Base-by-base conservation (phyloP, 2,113 vertebrate species). In the Cavia porcellus region DNA sequence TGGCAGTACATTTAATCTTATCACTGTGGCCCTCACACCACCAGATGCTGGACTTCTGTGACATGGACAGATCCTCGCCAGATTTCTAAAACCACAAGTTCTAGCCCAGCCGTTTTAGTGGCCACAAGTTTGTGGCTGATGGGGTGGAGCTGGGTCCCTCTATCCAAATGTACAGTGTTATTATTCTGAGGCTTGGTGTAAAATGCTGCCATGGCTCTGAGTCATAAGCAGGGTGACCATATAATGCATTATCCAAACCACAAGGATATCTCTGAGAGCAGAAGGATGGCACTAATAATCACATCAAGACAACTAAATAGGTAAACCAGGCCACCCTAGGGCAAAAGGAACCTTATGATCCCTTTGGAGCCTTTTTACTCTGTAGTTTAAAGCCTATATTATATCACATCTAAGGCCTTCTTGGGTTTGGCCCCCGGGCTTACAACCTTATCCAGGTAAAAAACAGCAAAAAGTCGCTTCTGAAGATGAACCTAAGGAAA, bases 51-150 rank as follows among this genome's bases (percentile, higher is more conserved):
- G n/a, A 74, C n/a, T 50, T 55, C 38, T 50, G 83, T 45, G 84
- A 93, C 45, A 86, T 6, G 50, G 66, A 75, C 30, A 85, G 45
- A 61, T 47, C 83, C 86, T 59, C 81, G 86, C 90, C 59, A 82
- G 47, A 24, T 42, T 80, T 89, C 91, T 32, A 22, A 90, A 94
- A 87, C 64, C 42, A 61, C 24, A 68, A 61, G 75, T 93, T 96
- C 66, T 89, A 72, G n/a, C 82, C 52, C 7, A 88, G 87, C 28
- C 28, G 92, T 90, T 70, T 45, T 0, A 22, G 80, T 24, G 42
- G 55, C 50, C 7, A 7, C 7, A 28, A 30, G 52, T 64, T 50
- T 13, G 3, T 30, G 82, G 89, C 59, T 70, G 85, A 45, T 13
- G 6, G 10, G 14, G 11, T 35, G 1, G 52, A 57, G 24, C n/a